Base-by-base conservation (phyloP, 2,797 vertebrate species). In the Oreochromis mossambicus region DNA sequence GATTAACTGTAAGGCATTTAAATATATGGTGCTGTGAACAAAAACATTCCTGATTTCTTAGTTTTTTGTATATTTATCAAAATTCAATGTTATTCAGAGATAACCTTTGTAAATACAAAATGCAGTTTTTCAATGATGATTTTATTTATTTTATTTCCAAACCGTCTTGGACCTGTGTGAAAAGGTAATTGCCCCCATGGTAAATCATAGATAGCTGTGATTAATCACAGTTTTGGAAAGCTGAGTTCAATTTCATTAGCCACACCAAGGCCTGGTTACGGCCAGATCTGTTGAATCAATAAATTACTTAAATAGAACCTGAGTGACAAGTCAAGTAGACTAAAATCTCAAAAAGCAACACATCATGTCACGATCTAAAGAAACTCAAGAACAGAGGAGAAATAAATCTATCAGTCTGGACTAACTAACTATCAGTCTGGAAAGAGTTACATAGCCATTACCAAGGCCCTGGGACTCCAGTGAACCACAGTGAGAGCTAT, bases 341-440 rank as follows among this genome's bases (percentile, higher is more conserved):
- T 43, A 15, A 70, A 70, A 26, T 43, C 13, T 46, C 38, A 26
- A 70, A 70, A 43, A 26, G 66, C 1, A 70, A 46, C 21, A 43
- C 21, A 70, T 70, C 0, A 46, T 43, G 21, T 4, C 38, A 0
- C 1, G 0, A 46, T 70, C 66, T 43, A 15, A 68, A 68, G 63
- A 68, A 68, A 68, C 63, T 63, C 58, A 36, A 36, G 58, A 36
- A 12, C 58, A 68, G 63, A 68, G 14, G 63, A 24, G 3, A 68
- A 21, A 13, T 21, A 0, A 8, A 61, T 61, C 58, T 0, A 7
- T 61, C 17, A 1, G 32, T 61, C 58, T n/a, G 58, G 58, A 36
- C 32, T 61, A 61, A n/a, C 55, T 66, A 38, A 38, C 36, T 15
- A 6, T 68, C 12, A 3, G 63, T 43, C 36, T 70, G 13, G n/a